Percentiles rank a stretch among this genome's conserved stretches.
phyloP scores from a whole-genome alignment of 2,888 invertebrate genomes.

The Eupithecia pulchellata region DNA sequence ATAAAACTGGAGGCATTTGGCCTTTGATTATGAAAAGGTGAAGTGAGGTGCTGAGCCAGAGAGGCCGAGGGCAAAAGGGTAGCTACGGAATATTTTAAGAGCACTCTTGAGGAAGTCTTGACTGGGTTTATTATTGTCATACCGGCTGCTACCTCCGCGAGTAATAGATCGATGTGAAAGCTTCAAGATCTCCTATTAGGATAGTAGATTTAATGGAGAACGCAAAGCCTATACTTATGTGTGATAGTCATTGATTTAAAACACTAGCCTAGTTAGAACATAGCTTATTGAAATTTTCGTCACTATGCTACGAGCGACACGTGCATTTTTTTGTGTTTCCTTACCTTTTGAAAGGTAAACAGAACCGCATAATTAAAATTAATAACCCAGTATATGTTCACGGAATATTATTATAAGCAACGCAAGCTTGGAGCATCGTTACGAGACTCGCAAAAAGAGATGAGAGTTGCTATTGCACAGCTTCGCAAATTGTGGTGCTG shows the following conservation, averaged over 20 bases:
- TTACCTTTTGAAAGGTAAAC: background rate
- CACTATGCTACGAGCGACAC: background rate
- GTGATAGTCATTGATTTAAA: no score
- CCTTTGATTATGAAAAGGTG: constrained; percentile 76
- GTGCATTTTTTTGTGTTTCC: background rate
- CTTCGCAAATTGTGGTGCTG: background rate
- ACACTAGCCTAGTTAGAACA: background rate
- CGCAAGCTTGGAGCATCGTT: background rate
- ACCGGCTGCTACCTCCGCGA: background rate
- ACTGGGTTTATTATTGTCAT: constrained; percentile 14
- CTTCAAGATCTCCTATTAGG: constrained; percentile 1
- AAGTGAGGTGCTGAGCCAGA: constrained; percentile 65
- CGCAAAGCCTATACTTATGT: background rate
- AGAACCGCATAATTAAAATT: constrained; percentile 2
- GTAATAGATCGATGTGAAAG: constrained; percentile 2
- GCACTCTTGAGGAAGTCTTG: constrained; percentile 7
- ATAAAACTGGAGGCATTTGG: constrained; percentile 67
- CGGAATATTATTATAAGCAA: background rate
- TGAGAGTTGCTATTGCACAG: background rate
- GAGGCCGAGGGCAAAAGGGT: constrained; percentile 47
- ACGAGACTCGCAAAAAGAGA: background rate
- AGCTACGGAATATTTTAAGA: constrained; percentile 12
- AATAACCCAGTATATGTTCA: background rate
- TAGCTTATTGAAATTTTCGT: background rate
- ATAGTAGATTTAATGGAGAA: background rate